Conservation (phyloP, 1,140 invertebrate genomes). For the Bemisia tabaci region DNA sequence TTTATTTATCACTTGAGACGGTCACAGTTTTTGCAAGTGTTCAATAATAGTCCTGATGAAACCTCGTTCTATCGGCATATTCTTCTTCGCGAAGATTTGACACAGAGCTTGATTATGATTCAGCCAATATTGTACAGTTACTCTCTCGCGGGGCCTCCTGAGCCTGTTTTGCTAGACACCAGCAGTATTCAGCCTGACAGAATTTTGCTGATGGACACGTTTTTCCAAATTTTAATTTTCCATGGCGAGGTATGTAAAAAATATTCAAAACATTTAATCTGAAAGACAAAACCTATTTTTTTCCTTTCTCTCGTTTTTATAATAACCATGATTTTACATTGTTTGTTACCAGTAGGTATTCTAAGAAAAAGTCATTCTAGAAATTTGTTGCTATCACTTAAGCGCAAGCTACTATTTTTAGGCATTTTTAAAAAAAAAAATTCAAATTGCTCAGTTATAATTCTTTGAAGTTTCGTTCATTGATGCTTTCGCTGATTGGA, state of each 20-base stretch:
- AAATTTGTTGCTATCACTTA: too few relatives aligned
- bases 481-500: too few relatives aligned
- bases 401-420: too few relatives aligned
- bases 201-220: constrained; percentile 98
- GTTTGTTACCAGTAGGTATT: too few relatives aligned
- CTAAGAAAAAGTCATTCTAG: too few relatives aligned
- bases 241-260: constrained; percentile 73
- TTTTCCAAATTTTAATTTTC: constrained; percentile 99
- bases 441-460: too few relatives aligned
- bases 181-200: constrained; percentile 93
- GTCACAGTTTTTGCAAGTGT: constrained; percentile 99
- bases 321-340: too few relatives aligned
- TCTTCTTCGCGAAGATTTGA: constrained; percentile 92
- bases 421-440: too few relatives aligned
- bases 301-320: too few relatives aligned
- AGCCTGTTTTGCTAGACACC: constrained; percentile 95
- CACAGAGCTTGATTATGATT: constrained; percentile 97
- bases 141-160: constrained; percentile 92
- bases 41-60: constrained; percentile 99
- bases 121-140: constrained; percentile 98
- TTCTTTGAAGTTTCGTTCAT: too few relatives aligned
- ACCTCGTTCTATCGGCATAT: constrained; percentile 98
- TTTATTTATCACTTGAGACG: constrained; percentile 98
- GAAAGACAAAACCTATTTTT: too few relatives aligned
- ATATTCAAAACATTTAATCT: not conserved